Evolutionary conservation across 92 coral and sea anemone genomes (phyloP).

Genomic region (Zoanthus solanderi): DNA sequence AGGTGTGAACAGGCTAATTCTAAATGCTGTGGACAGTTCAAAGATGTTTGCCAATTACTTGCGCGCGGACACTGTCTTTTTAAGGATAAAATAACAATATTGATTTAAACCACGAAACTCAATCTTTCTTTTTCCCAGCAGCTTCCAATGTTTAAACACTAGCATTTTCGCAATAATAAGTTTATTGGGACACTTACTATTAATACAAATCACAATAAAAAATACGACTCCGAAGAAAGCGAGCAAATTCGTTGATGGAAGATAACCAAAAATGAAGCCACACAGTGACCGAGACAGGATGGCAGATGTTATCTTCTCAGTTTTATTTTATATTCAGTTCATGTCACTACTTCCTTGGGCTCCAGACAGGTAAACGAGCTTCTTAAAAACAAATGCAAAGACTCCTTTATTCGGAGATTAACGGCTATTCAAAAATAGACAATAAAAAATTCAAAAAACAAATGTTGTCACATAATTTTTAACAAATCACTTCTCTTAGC

Average conservation of each 20-base stretch:
- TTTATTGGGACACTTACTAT: not conserved
- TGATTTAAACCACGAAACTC: not conserved
- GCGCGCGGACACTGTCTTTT: slow-evolving; percentile 8
- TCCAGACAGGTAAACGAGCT: slow-evolving; percentile 13
- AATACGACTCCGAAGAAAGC: not conserved
- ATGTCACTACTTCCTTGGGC: not conserved
- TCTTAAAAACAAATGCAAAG: slow-evolving; percentile 21
- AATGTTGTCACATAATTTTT: not conserved
- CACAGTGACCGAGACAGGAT: not conserved
- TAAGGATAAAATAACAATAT: not conserved
- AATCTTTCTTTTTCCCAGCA: slow-evolving; percentile 8
- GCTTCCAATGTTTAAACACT: slow-evolving; percentile 27
- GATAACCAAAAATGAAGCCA: not conserved
- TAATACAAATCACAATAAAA: not conserved
- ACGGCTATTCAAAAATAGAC: slow-evolving; percentile 1
- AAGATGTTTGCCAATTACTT: slow-evolving; percentile 44
- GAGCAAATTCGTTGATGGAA: not conserved
- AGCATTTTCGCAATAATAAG: slow-evolving; percentile 4
- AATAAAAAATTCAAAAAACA: slow-evolving; percentile 3
- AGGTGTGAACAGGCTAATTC: slow-evolving; percentile 30
- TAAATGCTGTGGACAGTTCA: slow-evolving; percentile 18
- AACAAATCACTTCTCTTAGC: not conserved
- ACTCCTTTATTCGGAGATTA: slow-evolving; percentile 37
- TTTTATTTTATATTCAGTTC: not conserved
- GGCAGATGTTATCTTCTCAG: slow-evolving; percentile 7